A percentile compares a stretch with the other conserved stretches of the same genome.
Conservation (phyloP, 2,113 vertebrate genomes). For the Peromyscus maniculatus region DNA sequence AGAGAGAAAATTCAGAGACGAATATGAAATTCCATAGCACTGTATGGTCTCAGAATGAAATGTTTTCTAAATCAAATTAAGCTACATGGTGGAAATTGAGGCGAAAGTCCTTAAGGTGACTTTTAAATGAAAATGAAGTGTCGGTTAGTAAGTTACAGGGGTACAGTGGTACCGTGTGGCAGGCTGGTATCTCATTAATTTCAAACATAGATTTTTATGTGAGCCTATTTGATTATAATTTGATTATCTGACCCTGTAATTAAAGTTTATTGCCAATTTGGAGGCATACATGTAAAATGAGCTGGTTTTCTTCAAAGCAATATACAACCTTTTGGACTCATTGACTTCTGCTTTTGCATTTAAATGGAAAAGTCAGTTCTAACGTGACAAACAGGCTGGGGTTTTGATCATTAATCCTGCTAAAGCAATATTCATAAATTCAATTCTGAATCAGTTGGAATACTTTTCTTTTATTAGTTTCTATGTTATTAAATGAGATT, state of each 20-base stretch:
- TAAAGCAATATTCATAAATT: slow-evolving; percentile 99
- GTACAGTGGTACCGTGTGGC: slow-evolving; percentile 84
- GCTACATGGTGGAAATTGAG: slow-evolving; percentile 83
- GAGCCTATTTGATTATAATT: slow-evolving; percentile 90
- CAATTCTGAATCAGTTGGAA: slow-evolving; percentile 97
- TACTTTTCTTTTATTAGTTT: slow-evolving; percentile 99
- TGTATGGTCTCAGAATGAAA: slow-evolving; percentile 84
- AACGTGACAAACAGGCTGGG: slow-evolving; percentile 93
- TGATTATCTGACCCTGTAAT: slow-evolving; percentile 92
- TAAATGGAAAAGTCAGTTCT: slow-evolving; percentile 90
- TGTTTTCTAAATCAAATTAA: slow-evolving; percentile 87
- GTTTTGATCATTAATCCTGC: slow-evolving; percentile 95
- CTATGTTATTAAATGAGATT: slow-evolving; percentile 99
- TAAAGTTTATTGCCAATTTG: slow-evolving; percentile 91
- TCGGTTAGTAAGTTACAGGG: slow-evolving; percentile 87
- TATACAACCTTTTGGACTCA: slow-evolving; percentile 87
- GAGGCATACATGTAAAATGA: slow-evolving; percentile 88
- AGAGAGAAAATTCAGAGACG: not conserved
- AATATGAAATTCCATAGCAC: slow-evolving; percentile 82
- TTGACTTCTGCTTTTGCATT: slow-evolving; percentile 90
- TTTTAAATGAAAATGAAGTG: slow-evolving; percentile 91
- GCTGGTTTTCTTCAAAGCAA: slow-evolving; percentile 88
- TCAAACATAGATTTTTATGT: slow-evolving; percentile 89
- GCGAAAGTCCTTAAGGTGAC: slow-evolving; percentile 88
- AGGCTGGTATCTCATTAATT: slow-evolving; percentile 90